Evolutionary conservation across 2,797 vertebrate species (phyloP), one percentile per base, ranked within the genome.

Genomic region (Phylloscopus collybita): DNA sequence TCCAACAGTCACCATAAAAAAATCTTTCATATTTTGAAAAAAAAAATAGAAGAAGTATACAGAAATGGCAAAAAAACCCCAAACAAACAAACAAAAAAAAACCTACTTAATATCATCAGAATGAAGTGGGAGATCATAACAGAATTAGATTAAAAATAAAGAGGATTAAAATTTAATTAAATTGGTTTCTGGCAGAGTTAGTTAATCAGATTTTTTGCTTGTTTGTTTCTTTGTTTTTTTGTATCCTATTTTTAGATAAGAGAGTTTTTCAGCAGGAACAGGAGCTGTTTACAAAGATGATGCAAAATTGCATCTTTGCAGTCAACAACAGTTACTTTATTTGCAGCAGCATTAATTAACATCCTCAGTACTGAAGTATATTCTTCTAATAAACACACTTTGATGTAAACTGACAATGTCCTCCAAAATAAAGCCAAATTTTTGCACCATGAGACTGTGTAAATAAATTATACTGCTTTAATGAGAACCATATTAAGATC

Each of bases 81-180:
- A 38, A 38, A 38, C 38, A 38, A 38, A 10, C 38, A 38, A 38
- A 38, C 38, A 38, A 38, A 38, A 38, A 16, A 25, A 20, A 13
- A 6, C 4, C 12, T 36, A 21, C 30, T 34, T 50, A 82, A 57
- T 91, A 80, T 50, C 2, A 73, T 50, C 29, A 72, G n/a, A 90
- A 86, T 82, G 9, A 78, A 91, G 42, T 51, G 27, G n/a, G 57
- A 89, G 44, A 16, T 66, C 2, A 2, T 60, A 85, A 51, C 32
- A 66, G 45, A 88, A 86, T 90, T 91, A 80, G 62, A 84, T 80
- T 94, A 66, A 56, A 97, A 96, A 75, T 85, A 80, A 93, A 95
- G 50, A 89, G 62, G 79, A 94, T 94, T 83, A 79, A 62, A 36
- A 74, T 79, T 83, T 90, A 88, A 81, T 86, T 86, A 79, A 69